These are phyloP conservation scores for Lepidotrigona ventralis DNA, from an alignment of 1,140 invertebrate genomes.

Conservation along the genomic window DNA sequence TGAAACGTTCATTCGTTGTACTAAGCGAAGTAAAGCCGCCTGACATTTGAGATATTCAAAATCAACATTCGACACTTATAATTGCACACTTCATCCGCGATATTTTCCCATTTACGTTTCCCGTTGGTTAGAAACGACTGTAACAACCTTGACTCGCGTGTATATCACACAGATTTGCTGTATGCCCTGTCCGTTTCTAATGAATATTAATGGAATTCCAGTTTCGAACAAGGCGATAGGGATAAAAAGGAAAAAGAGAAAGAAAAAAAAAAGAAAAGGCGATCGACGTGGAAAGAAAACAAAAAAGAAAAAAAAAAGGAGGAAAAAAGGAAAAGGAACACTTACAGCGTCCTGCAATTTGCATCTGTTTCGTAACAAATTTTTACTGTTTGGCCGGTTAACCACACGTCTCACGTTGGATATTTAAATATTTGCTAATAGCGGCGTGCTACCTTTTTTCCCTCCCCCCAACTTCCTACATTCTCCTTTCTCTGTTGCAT, in stretches of 20 bases:
- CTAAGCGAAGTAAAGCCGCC: too few relatives aligned
- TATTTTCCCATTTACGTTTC: background rate
- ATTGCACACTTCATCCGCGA: background rate
- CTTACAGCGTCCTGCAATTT: background rate
- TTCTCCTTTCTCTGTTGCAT: background rate
- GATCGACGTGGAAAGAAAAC: too few relatives aligned
- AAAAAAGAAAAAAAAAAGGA: background rate
- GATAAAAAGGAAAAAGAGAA: background rate
- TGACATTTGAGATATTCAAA: background rate
- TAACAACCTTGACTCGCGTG: background rate
- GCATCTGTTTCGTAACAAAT: background rate
- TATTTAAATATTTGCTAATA: conserved; percentile 9
- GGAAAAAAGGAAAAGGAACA: background rate
- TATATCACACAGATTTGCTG: background rate
- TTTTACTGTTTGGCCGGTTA: background rate
- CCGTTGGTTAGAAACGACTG: background rate
- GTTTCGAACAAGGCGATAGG: background rate
- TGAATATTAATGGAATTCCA: background rate
- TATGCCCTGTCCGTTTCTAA: too few relatives aligned
- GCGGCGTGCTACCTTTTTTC: background rate
- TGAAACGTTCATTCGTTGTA: too few relatives aligned
- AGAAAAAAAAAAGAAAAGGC: background rate
- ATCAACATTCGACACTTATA: background rate
- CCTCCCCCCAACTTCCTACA: background rate
- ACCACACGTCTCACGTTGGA: background rate